Evolutionary conservation across 2,113 vertebrate species (phyloP).

Genomic region (Anoura caudifer): DNA sequence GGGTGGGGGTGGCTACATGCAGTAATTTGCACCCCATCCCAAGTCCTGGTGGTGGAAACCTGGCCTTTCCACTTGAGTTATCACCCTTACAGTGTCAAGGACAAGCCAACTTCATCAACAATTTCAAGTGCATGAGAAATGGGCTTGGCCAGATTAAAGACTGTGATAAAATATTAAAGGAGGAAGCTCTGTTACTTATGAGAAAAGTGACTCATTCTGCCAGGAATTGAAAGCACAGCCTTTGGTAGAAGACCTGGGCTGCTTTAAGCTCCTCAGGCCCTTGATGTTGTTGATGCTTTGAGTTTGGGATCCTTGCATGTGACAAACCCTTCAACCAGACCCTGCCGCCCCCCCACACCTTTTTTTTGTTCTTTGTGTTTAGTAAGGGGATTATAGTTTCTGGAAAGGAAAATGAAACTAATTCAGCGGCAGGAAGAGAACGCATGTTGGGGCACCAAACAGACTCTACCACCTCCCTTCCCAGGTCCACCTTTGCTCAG

Average conservation of each 20-base stretch:
- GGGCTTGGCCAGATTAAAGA: neutral
- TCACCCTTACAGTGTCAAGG: neutral
- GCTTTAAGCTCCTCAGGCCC: neutral
- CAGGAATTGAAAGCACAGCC: neutral
- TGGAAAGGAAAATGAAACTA: neutral
- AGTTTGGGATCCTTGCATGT: neutral
- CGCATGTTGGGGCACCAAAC: accelerated
- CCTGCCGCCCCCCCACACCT: accelerated
- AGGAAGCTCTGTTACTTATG: neutral
- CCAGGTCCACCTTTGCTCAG: neutral
- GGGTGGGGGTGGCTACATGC: neutral
- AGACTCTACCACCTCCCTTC: neutral
- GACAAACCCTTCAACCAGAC: neutral
- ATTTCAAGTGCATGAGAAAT: neutral
- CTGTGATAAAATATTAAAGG: neutral
- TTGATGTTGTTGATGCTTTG: too few relatives aligned
- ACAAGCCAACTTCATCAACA: neutral
- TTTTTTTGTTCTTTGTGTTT: neutral
- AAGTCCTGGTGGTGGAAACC: neutral
- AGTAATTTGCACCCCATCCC: neutral
- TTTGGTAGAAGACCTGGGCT: too few relatives aligned
- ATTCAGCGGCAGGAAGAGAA: neutral
- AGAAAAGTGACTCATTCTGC: slow-evolving; percentile 7
- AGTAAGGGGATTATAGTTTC: neutral
- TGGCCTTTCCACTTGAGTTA: neutral